Conservation (phyloP, 2,888 invertebrate genomes). For the Drosophila nr. medialis region DNA sequence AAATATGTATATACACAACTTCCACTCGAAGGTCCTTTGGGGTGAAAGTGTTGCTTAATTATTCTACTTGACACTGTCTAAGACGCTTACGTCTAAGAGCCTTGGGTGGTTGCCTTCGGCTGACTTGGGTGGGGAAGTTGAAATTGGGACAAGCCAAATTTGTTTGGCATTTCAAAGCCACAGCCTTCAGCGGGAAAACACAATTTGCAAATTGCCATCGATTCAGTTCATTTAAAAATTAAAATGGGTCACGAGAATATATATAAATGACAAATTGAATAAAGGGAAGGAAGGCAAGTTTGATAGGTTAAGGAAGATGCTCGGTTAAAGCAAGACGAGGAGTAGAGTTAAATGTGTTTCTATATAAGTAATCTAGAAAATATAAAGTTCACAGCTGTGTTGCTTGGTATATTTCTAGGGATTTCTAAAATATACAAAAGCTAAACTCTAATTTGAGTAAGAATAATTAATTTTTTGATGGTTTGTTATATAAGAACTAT, state of each 20-base stretch:
- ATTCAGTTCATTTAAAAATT: slow-evolving; percentile 8
- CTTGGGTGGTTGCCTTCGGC: slow-evolving; percentile 27
- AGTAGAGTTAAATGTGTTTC: background rate
- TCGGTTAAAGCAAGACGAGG: background rate
- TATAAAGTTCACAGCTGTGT: background rate
- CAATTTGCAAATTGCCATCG: slow-evolving; percentile 31
- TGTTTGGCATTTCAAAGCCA: slow-evolving; percentile 13
- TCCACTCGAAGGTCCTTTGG: slow-evolving; percentile 4
- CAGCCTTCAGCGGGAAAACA: slow-evolving; percentile 6
- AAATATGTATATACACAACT: too few relatives aligned
- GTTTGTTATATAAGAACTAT: too few relatives aligned
- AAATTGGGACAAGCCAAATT: slow-evolving; percentile 5
- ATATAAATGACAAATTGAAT: background rate
- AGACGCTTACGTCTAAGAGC: slow-evolving; percentile 42
- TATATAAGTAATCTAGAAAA: background rate
- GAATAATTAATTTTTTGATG: too few relatives aligned
- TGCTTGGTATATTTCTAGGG: too few relatives aligned
- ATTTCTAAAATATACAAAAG: background rate
- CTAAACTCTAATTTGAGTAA: background rate
- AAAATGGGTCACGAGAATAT: slow-evolving; percentile 3
- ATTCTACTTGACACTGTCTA: slow-evolving; percentile 41
- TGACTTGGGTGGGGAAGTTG: background rate
- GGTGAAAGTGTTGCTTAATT: slow-evolving; percentile 49
- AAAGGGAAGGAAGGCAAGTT: background rate
- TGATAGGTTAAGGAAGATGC: background rate